A percentile compares a stretch with the other conserved stretches of the same genome.
phyloP scores from a whole-genome alignment of 2,888 invertebrate species.

The Clitarchus hookeri region DNA sequence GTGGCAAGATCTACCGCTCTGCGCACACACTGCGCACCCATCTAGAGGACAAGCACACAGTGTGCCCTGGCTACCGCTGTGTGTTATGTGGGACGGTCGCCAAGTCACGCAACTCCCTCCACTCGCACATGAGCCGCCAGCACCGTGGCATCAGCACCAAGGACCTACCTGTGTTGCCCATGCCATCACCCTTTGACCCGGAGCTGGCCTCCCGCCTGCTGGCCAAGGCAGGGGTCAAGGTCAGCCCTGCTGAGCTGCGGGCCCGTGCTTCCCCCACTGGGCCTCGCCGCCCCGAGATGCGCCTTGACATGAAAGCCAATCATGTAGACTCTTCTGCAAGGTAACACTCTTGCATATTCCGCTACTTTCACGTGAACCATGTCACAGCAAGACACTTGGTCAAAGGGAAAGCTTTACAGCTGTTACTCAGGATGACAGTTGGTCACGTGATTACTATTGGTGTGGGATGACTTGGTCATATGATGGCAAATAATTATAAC shows the following conservation, averaged over 20 bases:
- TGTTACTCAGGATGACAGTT: too few species aligned
- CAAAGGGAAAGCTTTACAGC: too few species aligned
- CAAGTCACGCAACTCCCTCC: conserved; percentile 87
- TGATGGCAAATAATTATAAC: too few species aligned
- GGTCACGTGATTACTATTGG: too few species aligned
- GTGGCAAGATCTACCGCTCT: conserved; percentile 90
- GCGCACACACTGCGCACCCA: conserved; percentile 90
- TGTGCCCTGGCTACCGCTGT: conserved; percentile 90
- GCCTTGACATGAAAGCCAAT: conserved; percentile 71
- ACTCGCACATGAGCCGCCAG: conserved; percentile 93
- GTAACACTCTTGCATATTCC: not conserved
- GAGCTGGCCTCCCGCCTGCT: conserved; percentile 83
- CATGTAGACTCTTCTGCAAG: conserved; percentile 34
- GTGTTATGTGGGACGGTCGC: conserved; percentile 92
- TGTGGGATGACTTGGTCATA: too few species aligned
- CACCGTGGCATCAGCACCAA: conserved; percentile 92
- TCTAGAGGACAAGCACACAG: conserved; percentile 90
- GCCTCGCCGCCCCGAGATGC: conserved; percentile 66
- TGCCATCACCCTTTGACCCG: conserved; percentile 91
- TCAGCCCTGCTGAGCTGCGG: conserved; percentile 71
- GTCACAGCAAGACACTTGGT: too few species aligned
- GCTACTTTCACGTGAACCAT: too few species aligned
- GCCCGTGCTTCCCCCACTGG: conserved; percentile 87
- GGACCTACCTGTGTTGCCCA: conserved; percentile 87
- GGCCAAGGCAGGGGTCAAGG: conserved; percentile 85